Base-by-base conservation (phyloP, 2,888 invertebrate species). In the Xiphydria camelus region DNA sequence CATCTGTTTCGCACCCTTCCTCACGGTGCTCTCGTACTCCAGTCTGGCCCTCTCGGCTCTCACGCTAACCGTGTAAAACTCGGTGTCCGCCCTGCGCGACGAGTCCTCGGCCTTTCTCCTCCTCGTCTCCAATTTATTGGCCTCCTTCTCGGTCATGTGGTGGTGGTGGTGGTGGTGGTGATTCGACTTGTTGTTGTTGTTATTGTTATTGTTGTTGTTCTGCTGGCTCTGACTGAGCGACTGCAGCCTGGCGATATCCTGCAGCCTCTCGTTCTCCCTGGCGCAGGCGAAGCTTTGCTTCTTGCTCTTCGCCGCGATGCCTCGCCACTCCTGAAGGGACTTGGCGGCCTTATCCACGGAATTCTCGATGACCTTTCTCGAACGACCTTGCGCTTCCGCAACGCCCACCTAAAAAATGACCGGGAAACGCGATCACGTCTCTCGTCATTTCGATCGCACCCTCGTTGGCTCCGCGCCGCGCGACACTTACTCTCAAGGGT, bases 21-120 rank as follows among this genome's bases (percentile, higher is more conserved):
- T 81, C 7, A 95, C 90, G 5, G 92, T 86, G 54, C 91, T 87
- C 78, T 96, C 95, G 89, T 93, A 93, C 77, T 94, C 95, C 71
- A 95, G 77, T 76, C 91, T 86, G 14, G 93, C 87, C 61, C 93
- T 81, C 78, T 96, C 96, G 20, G 94, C 90, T 61, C 93, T 84
- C 53, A 94, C 88, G 68, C 94, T 94, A 38, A 90, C 83, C 53
- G 91, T 91, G 68, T 94, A 94, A 77, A 95, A 96, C 68, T 95
- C 94, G 49, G 91, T 88, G 77, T 95, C 95, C 38, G 93, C 89
- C 72, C 94, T 90, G 68, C 91, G 88, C 21, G 94, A 89, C 3
- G 90, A 86, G 67, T 94, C 93, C 76, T 93, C 92, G 17, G 92
- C 89, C 77, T 94, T 94, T 58, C 88, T 83, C 66, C 92, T 86